A percentile compares a stretch with the other conserved stretches of the same genome.
Evolutionary conservation across 2,113 vertebrate species (phyloP).

Genomic region (Oreochromis niloticus): DNA sequence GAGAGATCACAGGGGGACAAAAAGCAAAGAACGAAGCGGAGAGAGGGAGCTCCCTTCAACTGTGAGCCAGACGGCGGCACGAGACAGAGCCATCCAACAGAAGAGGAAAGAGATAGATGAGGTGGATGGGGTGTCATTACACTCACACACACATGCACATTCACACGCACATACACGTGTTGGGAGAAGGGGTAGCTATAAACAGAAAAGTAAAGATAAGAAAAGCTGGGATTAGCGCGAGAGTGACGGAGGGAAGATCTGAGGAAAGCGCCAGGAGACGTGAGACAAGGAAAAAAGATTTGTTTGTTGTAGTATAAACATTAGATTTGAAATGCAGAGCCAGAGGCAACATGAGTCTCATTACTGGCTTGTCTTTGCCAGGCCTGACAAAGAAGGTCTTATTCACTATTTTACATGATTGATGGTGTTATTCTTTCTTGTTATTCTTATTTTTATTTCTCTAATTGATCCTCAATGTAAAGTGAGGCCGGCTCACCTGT

Average conservation of each 20-base stretch:
- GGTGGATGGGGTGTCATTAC: constrained; percentile 36
- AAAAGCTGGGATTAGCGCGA: constrained; percentile 13
- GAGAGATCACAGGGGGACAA: constrained; percentile 23
- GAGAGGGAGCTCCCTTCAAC: constrained; percentile 32
- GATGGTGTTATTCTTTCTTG: not conserved
- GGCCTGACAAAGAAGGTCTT: not conserved
- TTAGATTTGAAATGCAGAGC: constrained; percentile 28
- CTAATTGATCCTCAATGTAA: not conserved
- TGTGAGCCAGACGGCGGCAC: constrained; percentile 35
- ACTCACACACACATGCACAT: not conserved
- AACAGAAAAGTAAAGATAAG: constrained; percentile 12
- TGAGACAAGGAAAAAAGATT: constrained; percentile 7
- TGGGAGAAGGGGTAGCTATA: not conserved
- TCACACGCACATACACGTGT: not conserved
- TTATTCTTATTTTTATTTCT: not conserved
- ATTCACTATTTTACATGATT: not conserved
- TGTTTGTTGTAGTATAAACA: constrained; percentile 20
- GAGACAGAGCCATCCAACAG: constrained; percentile 68
- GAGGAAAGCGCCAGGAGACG: constrained; percentile 2
- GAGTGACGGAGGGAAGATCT: not conserved
- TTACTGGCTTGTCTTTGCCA: not conserved
- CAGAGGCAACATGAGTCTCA: constrained; percentile 1
- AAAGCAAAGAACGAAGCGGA: constrained; percentile 14
- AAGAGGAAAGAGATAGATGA: constrained; percentile 72
- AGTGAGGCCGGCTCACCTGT: constrained; percentile 1